phyloP scores from a whole-genome alignment of 2,888 invertebrate genomes.

The Mystacides longicornis region DNA sequence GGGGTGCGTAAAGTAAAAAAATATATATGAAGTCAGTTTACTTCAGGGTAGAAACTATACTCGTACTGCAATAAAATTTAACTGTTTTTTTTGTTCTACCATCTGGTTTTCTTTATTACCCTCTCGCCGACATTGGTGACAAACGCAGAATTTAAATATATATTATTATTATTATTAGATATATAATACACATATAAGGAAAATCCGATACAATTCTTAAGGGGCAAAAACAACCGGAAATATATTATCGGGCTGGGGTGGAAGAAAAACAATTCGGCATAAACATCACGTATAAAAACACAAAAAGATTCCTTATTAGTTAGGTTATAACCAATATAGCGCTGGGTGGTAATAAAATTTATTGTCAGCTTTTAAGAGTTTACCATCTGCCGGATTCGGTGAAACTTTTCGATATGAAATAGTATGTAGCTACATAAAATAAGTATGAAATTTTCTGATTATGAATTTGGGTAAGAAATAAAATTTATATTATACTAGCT shows the following conservation, averaged over 20 bases:
- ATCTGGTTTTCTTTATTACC: conserved; percentile 10
- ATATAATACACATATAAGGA: no score
- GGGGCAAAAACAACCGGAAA: no score
- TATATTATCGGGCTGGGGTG: no score
- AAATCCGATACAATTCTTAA: no score
- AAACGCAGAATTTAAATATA: neutral
- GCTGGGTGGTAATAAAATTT: conserved; percentile 26
- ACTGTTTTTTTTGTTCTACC: conserved; percentile 5
- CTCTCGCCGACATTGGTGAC: neutral
- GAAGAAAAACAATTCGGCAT: conserved; percentile 15
- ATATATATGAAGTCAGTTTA: neutral
- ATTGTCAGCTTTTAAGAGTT: conserved; percentile 24
- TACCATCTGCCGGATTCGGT: conserved; percentile 20
- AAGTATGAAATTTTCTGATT: no score
- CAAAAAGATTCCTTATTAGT: conserved; percentile 26
- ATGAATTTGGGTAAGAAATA: no score
- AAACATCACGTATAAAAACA: conserved; percentile 25
- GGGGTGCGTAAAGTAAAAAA: neutral
- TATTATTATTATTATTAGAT: no score
- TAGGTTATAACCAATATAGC: conserved; percentile 24
- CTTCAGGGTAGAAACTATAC: neutral
- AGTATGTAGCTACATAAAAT: no score
- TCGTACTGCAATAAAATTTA: conserved; percentile 12
- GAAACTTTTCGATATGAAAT: no score
- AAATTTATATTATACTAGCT: no score